These are phyloP conservation scores for Acrocera orbiculus DNA, from an alignment of 2,888 invertebrate species.

Conservation along the genomic window DNA sequence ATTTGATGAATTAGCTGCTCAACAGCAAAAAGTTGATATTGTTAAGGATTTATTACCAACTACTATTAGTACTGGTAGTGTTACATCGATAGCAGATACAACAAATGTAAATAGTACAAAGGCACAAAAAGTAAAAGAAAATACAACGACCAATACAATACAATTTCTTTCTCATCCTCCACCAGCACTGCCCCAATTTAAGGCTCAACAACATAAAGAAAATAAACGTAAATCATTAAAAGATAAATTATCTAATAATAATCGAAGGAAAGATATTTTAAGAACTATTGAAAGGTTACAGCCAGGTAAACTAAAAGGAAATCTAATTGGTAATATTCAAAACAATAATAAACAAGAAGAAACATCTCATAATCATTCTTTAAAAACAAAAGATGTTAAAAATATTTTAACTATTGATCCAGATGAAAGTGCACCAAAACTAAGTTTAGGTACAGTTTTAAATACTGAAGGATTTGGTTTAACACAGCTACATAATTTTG, in stretches of 20 bases:
- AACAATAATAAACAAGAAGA: conserved; percentile 43
- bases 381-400: conserved; percentile 40
- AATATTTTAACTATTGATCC: conserved; percentile 40
- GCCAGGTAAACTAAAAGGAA: conserved; percentile 76
- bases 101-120: conserved; percentile 9
- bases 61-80: too few relatives aligned
- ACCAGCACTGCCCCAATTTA: conserved; percentile 27
- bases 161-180: conserved; percentile 27
- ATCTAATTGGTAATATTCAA: conserved; percentile 52
- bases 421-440: conserved; percentile 55
- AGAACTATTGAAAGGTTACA: conserved; percentile 69
- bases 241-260: conserved; percentile 28
- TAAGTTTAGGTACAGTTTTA: conserved; percentile 70
- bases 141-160: conserved; percentile 21
- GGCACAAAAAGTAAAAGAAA: conserved; percentile 21
- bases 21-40: conserved; percentile 18
- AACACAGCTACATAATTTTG: conserved; percentile 49
- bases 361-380: conserved; percentile 36
- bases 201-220: conserved; percentile 29
- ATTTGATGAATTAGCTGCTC: conserved; percentile 34
- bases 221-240: conserved; percentile 29
- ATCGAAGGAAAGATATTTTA: conserved; percentile 50
- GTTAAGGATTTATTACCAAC: conserved; percentile 2
- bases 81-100: background rate
- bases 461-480: conserved; percentile 49